phyloP scores from a whole-genome alignment of 2,888 invertebrate species.

The Fragum fragum region DNA sequence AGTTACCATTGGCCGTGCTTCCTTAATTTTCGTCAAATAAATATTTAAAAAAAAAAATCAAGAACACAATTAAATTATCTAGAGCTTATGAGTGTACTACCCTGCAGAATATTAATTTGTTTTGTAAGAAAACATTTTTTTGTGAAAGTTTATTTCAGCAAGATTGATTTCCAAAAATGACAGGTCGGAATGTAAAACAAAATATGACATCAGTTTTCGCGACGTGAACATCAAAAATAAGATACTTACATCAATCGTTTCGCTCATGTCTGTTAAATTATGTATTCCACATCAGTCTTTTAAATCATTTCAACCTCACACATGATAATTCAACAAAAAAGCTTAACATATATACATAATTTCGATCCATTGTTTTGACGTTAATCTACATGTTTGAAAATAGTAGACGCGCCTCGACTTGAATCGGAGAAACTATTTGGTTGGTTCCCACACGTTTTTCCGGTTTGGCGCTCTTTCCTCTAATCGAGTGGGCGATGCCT shows the following conservation, averaged over 20 bases:
- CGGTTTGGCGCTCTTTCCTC: background rate
- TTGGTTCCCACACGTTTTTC: slow-evolving; percentile 31
- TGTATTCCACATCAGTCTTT: slow-evolving; percentile 34
- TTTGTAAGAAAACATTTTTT: no score
- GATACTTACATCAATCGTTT: slow-evolving; percentile 74
- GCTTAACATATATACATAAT: slow-evolving; percentile 38
- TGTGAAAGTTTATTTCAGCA: no score
- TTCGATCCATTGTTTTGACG: slow-evolving; percentile 59
- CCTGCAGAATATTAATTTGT: no score
- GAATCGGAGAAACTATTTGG: slow-evolving; percentile 60
- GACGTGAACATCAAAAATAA: slow-evolving; percentile 35
- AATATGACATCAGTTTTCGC: slow-evolving; percentile 55
- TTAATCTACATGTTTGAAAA: slow-evolving; percentile 67
- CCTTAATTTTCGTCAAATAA: no score
- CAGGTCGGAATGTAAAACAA: slow-evolving; percentile 18
- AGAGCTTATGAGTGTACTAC: no score
- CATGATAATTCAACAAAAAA: slow-evolving; percentile 56
- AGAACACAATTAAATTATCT: no score
- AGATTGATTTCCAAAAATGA: background rate
- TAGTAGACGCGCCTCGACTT: slow-evolving; percentile 76
- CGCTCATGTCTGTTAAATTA: slow-evolving; percentile 69
- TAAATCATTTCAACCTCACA: slow-evolving; percentile 48
- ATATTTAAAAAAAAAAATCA: no score
- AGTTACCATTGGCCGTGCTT: no score
- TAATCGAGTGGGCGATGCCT: background rate